Conservation (phyloP, 2,113 vertebrate genomes). For the Stomatorhinus ivindoensis region DNA sequence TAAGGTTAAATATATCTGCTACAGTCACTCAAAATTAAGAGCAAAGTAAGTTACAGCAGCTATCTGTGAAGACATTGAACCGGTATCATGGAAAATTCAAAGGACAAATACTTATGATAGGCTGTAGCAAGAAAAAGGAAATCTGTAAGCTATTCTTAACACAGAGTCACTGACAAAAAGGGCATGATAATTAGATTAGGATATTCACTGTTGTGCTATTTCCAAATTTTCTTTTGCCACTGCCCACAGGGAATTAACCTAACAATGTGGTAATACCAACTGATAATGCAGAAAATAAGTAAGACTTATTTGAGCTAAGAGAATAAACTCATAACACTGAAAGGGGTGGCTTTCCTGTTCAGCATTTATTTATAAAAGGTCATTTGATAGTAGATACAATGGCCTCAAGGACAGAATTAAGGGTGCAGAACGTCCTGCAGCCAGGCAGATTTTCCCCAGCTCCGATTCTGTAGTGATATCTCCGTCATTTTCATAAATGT, state of each 20-base stretch:
- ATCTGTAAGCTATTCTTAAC: not conserved
- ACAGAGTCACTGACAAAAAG: not conserved
- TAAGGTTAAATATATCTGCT: not conserved
- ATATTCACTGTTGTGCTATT: not conserved
- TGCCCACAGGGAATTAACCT: too few relatives aligned
- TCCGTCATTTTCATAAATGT: not conserved
- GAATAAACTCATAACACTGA: not conserved
- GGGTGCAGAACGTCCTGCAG: constrained; percentile 1
- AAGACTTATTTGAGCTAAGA: not conserved
- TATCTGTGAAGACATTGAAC: not conserved
- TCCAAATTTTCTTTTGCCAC: not conserved
- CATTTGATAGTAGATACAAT: not conserved
- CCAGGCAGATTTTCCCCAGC: not conserved
- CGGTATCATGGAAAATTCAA: not conserved
- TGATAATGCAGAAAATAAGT: not conserved
- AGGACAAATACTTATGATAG: not conserved
- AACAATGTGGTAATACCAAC: not conserved
- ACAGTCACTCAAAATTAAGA: not conserved
- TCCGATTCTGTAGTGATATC: not conserved
- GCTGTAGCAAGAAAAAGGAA: not conserved
- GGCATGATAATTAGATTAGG: not conserved
- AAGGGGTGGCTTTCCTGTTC: not conserved
- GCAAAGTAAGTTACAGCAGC: not conserved
- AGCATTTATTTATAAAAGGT: not conserved
- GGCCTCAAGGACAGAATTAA: not conserved